phyloP scores from a whole-genome alignment of 1,140 invertebrate genomes.

The Scaptodrosophila lebanonensis region DNA sequence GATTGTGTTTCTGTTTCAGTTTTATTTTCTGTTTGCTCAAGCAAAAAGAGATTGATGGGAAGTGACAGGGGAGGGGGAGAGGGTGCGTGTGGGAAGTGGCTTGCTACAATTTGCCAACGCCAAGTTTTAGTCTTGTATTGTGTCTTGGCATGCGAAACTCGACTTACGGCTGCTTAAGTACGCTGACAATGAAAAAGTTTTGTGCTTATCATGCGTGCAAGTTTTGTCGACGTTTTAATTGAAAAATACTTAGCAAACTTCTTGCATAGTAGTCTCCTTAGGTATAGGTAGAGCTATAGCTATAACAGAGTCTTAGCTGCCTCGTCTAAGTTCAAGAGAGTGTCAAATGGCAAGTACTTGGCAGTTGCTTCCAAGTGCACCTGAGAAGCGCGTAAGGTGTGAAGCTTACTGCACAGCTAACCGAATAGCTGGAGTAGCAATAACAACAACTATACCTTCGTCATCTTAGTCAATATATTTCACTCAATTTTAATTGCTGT shows the following conservation, averaged over 20 bases:
- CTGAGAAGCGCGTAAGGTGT: slow-evolving; percentile 22
- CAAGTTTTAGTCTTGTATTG: slow-evolving; percentile 40
- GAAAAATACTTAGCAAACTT: slow-evolving; percentile 67
- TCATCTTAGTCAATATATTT: slow-evolving; percentile 41
- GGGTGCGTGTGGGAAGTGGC: slow-evolving; percentile 20
- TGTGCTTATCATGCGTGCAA: slow-evolving; percentile 68
- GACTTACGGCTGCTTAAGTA: slow-evolving; percentile 51
- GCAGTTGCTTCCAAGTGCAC: slow-evolving; percentile 49
- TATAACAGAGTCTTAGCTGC: background rate
- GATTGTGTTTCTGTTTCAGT: too few species aligned
- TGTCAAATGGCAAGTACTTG: slow-evolving; percentile 54
- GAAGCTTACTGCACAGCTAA: slow-evolving; percentile 44
- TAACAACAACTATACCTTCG: background rate
- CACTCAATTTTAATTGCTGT: slow-evolving; percentile 62
- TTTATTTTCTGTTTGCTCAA: slow-evolving; percentile 46
- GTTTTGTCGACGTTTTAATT: slow-evolving; percentile 66
- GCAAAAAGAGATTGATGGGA: slow-evolving; percentile 15
- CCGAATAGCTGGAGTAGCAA: slow-evolving; percentile 14
- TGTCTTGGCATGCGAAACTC: too few species aligned
- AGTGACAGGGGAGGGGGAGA: background rate
- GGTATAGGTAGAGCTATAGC: slow-evolving; percentile 6
- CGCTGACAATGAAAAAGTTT: slow-evolving; percentile 65
- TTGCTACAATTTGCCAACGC: slow-evolving; percentile 17
- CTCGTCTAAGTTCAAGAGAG: slow-evolving; percentile 42
- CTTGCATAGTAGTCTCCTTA: slow-evolving; percentile 13